Percentiles rank a stretch among this genome's conserved stretches.
Evolutionary conservation across 2,797 vertebrate genomes (phyloP).

Genomic region (Phylloscopus collybita): DNA sequence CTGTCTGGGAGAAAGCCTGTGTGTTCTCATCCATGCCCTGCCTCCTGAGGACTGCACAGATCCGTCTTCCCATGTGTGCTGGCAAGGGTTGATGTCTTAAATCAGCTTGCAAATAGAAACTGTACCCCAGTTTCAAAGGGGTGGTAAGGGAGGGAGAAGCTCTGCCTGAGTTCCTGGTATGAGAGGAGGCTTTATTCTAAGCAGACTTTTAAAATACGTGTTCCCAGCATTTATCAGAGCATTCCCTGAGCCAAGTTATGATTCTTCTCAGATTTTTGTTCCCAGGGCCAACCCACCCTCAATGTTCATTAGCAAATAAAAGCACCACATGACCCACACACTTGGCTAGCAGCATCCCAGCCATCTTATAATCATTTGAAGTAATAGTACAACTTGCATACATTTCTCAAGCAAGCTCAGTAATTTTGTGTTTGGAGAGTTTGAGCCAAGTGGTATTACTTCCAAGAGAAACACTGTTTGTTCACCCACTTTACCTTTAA

Average conservation of each 20-base stretch:
- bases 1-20: neutral
- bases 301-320: conserved; percentile 51
- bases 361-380: conserved; percentile 54
- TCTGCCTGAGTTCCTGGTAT: neutral
- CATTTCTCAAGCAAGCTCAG: conserved; percentile 33
- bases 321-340: conserved; percentile 4
- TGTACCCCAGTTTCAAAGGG: neutral
- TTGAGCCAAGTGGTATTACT: conserved; percentile 12
- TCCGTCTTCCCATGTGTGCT: neutral
- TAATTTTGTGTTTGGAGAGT: conserved; percentile 30
- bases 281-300: conserved; percentile 30
- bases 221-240: conserved; percentile 13
- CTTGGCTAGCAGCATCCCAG: conserved; percentile 22
- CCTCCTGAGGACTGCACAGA: neutral
- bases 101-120: neutral
- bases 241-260: neutral
- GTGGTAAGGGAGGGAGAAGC: neutral
- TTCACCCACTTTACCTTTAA: conserved; percentile 21
- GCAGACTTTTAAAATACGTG: neutral
- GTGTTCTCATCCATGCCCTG: neutral
- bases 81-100: neutral
- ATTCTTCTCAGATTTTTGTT: conserved; percentile 40
- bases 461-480: conserved; percentile 30
- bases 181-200: neutral
- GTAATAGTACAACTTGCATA: neutral